phyloP scores from a whole-genome alignment of 2,113 vertebrate genomes.

The Sprattus sprattus region DNA sequence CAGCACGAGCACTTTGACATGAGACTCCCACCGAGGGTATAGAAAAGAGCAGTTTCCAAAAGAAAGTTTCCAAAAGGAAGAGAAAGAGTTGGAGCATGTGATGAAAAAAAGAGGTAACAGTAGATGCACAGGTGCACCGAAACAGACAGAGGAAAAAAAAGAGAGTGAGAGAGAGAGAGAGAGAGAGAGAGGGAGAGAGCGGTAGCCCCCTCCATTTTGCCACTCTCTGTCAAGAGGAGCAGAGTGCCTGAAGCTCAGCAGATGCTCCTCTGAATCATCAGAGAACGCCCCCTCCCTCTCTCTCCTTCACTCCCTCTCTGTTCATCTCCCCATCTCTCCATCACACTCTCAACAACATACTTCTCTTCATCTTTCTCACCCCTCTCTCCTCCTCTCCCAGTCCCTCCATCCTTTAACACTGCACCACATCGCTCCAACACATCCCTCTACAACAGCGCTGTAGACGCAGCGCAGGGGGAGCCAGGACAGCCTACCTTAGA shows the following conservation, averaged over 20 bases:
- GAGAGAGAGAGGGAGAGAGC: not conserved
- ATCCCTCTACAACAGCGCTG: not conserved
- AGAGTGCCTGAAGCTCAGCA: not conserved
- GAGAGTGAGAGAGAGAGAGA: not conserved
- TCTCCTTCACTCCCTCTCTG: not conserved
- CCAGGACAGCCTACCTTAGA: not conserved
- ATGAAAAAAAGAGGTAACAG: not conserved
- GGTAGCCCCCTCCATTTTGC: not conserved
- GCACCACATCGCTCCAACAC: not conserved
- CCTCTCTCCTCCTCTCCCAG: not conserved
- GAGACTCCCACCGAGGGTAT: not conserved
- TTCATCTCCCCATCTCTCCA: not conserved
- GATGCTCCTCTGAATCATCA: slow-evolving; percentile 1
- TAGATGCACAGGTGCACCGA: not conserved
- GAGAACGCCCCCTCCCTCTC: not conserved
- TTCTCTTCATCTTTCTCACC: no score
- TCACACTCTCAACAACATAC: not conserved
- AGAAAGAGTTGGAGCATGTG: not conserved
- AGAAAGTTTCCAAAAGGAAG: not conserved
- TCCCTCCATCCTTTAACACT: not conserved
- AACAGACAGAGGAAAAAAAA: not conserved
- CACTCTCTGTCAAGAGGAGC: not conserved
- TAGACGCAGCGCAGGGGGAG: not conserved
- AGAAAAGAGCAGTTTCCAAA: not conserved
- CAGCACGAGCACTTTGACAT: not conserved